Conservation (phyloP, 2,888 invertebrate species). For the Spilosoma lubricipeda region DNA sequence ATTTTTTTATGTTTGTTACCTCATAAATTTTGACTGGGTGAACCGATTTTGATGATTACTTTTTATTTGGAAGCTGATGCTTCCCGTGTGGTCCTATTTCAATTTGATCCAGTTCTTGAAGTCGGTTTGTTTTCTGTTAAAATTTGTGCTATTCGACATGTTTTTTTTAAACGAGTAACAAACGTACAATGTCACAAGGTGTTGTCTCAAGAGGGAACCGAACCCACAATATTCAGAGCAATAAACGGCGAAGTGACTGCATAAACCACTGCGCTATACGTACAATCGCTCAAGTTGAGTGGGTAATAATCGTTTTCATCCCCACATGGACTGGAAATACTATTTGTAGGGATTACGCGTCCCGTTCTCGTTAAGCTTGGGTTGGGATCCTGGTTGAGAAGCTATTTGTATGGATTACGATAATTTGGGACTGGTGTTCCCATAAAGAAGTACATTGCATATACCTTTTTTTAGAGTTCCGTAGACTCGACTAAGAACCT, state of each 20-base stretch:
- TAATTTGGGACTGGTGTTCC: constrained; percentile 1
- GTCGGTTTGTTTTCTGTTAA: too few species aligned
- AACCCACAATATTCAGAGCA: not conserved
- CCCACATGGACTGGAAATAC: not conserved
- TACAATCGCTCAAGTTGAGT: not conserved
- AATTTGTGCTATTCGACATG: too few species aligned
- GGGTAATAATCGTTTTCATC: not conserved
- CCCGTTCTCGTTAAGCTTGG: constrained; percentile 14
- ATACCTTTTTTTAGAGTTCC: not conserved
- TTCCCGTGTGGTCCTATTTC: too few species aligned
- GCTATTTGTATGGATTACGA: constrained; percentile 22
- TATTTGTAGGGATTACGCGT: constrained; percentile 22
- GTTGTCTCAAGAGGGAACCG: not conserved
- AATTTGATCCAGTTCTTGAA: too few species aligned
- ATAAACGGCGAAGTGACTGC: not conserved
- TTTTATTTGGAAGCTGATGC: too few species aligned
- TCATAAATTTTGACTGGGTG: too few species aligned
- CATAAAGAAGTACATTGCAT: not conserved
- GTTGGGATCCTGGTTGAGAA: constrained; percentile 7
- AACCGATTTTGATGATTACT: too few species aligned
- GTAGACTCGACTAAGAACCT: not conserved
- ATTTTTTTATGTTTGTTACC: too few species aligned
- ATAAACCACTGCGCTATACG: not conserved
- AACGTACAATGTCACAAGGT: too few species aligned
- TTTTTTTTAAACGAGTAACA: too few species aligned